Evolutionary conservation across 2,797 vertebrate genomes (phyloP), one percentile per base, ranked within the genome.

Genomic region (Malurus splendens): DNA sequence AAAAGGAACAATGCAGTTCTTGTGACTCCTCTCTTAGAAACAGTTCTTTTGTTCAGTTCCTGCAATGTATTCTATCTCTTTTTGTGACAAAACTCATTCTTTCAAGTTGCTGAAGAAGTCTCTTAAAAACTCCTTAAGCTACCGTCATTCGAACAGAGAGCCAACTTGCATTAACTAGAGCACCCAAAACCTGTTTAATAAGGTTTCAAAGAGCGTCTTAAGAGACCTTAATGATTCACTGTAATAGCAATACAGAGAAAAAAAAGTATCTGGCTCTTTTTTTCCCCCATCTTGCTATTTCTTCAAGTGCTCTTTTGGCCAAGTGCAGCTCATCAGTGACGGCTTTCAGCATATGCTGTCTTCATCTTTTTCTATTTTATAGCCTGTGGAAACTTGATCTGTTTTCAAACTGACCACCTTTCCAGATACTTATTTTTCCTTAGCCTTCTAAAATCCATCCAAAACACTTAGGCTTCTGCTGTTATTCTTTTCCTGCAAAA

Each of bases 161-260:
- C 74, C 82, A 92, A 77, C 87, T 89, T 87, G 50, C 66, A 92
- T 82, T 81, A 93, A 73, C 61, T 68, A 56, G 47, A 93, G 67
- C 33, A 75, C 51, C 70, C 65, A 66, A 86, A 94, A 90, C 15
- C 82, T 86, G 62, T 89, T 93, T 95, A 95, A 95, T 94, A 94
- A 90, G 80, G 56, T 86, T 95, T 95, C 93, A 86, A 93, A 91
- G 94, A 80, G 80, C 86, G 65, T 79, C 82, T 94, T 94, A 92
- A 91, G 87, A 94, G 67, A 93, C 66, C 32, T 84, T 95, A 95
- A 95, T 94, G 81, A 96, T 91, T 93, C 90, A 64, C 86, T 96
- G 83, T 78, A 90, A 91, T 54, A 93, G 59, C 66, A 92, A 84
- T 84, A 68, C 23, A 42, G 62, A 62, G 39, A 3, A 20, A 60